A percentile compares a stretch with the other conserved stretches of the same genome.
Evolutionary conservation across 2,888 invertebrate species (phyloP).

Genomic region (Hydrotaea diabolus): DNA sequence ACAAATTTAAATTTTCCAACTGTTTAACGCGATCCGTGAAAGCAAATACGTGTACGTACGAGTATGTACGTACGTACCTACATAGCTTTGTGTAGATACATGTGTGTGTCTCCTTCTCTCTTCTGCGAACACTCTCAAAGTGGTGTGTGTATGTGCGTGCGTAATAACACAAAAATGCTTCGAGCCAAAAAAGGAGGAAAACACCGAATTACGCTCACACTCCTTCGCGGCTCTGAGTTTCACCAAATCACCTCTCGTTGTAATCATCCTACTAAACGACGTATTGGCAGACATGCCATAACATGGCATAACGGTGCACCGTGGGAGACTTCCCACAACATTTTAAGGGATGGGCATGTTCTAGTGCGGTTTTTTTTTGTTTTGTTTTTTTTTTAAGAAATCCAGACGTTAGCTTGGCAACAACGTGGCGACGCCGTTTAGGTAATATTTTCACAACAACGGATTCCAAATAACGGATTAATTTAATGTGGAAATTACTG

Average conservation of each 20-base stretch:
- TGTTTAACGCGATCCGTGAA: conserved; percentile 22
- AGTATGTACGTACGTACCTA: background rate
- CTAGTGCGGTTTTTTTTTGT: no score
- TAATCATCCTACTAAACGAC: background rate
- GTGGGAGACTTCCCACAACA: no score
- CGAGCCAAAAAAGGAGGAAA: background rate
- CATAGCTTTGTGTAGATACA: background rate
- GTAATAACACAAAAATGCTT: conserved; percentile 23
- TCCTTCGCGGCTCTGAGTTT: background rate
- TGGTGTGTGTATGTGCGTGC: background rate
- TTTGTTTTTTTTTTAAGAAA: no score
- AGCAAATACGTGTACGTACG: conserved; percentile 5
- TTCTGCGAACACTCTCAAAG: background rate
- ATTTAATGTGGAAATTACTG: no score
- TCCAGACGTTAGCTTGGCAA: no score
- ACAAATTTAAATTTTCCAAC: conserved; percentile 34
- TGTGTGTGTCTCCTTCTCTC: background rate
- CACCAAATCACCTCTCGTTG: conserved; percentile 6
- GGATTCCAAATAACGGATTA: no score
- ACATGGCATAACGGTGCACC: background rate
- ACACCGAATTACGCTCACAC: background rate
- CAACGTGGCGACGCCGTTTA: no score
- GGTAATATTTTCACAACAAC: no score
- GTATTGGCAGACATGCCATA: background rate
- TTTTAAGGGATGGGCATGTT: no score